Evolutionary conservation across 2,888 invertebrate genomes (phyloP).

Genomic region (Resseliella maxima): DNA sequence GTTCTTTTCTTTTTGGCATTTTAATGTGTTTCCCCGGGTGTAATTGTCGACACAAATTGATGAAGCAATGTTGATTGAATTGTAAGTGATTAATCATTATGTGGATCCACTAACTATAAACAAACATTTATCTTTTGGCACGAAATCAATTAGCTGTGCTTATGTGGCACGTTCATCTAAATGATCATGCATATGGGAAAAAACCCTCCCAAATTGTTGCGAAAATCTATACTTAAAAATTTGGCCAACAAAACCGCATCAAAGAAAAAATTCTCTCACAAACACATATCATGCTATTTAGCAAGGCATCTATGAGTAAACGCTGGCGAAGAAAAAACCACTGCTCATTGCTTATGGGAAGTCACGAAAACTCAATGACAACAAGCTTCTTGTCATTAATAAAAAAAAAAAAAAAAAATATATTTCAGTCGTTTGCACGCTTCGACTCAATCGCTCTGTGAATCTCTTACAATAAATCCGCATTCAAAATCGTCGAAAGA

Average conservation of each 20-base stretch:
- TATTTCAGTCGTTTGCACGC: neutral
- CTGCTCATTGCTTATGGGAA: neutral
- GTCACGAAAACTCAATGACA: neutral
- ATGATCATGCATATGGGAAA: no score
- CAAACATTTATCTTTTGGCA: slow-evolving; percentile 34
- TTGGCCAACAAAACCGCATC: no score
- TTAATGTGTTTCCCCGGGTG: no score
- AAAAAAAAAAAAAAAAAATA: neutral
- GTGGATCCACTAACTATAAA: neutral
- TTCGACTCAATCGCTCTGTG: neutral
- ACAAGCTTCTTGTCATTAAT: neutral
- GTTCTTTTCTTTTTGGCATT: no score
- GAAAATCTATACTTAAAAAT: no score
- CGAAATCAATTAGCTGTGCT: slow-evolving; percentile 18
- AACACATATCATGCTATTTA: neutral
- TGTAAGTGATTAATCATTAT: neutral
- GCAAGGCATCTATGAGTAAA: neutral
- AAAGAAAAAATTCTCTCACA: no score
- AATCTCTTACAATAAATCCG: neutral
- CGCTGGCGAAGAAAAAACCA: no score
- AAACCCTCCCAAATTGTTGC: no score
- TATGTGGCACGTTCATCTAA: neutral
- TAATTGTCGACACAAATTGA: no score
- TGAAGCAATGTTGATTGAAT: neutral
- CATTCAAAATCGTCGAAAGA: neutral